Base-by-base conservation (phyloP, 2,113 vertebrate genomes). In the Pseudopodoces humilis region DNA sequence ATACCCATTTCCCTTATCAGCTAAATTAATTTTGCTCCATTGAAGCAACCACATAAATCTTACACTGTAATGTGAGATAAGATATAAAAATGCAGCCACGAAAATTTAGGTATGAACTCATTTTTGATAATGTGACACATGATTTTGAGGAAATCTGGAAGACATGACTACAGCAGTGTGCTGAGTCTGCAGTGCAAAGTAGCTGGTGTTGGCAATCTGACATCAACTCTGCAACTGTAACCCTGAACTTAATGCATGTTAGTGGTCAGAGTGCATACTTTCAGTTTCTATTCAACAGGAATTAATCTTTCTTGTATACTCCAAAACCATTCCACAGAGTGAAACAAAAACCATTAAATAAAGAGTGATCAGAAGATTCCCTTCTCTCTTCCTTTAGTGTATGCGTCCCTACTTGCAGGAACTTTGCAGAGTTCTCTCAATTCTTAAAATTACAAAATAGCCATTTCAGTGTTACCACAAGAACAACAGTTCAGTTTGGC, bases 211-310 rank as follows among this genome's bases (percentile, higher is more conserved):
- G 81, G 33, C 47, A 69, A 24, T 30, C 31, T 81, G 68, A 37
- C 13, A 58, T 20, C 37, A 30, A 17, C 0, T 0, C 12, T 19
- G 15, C 11, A 70, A n/a, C 16, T 58, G 1, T 22, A 71, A n/a
- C 30, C 65, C 55, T 53, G 33, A 63, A 55, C 27, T 75, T 44
- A 83, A 46, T 41, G 21, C 4, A 3, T 31, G 5, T 12, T 41
- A 39, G 21, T 44, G 35, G n/a, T 68, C 56, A 94, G 44, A 90
- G 17, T 6, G 4, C 19, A 67, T 49, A 20, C 3, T 84, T 87
- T 62, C 55, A 11, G 10, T 53, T 50, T 64, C 49, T 75, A 35
- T 84, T 58, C 35, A 67, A 55, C 56, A 75, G 25, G 11, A 77
- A 55, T 28, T 16, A 62, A 56, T n/a, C 43, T n/a, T 28, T 55